Evolutionary conservation across 1,140 invertebrate species (phyloP).

Genomic region (Scylla paramamosain): DNA sequence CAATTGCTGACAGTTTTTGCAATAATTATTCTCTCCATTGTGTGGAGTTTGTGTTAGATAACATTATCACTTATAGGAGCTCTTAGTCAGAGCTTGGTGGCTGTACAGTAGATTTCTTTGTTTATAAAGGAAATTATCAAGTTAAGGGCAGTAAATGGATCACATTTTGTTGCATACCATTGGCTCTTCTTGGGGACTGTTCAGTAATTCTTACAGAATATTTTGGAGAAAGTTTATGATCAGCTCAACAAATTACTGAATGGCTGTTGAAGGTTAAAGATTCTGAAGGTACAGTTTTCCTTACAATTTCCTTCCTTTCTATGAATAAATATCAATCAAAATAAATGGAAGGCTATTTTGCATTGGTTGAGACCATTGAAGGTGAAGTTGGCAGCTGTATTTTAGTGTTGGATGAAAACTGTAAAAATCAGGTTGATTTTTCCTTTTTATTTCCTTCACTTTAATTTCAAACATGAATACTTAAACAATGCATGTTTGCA

Average conservation of each 20-base stretch:
- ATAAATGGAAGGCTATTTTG: neutral
- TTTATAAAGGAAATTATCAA: conserved; percentile 32
- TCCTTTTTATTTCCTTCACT: neutral
- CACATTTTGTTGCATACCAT: neutral
- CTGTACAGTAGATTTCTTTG: conserved; percentile 42
- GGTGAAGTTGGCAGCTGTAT: neutral
- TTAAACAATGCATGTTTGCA: no score
- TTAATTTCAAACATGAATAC: no score
- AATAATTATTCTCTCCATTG: conserved; percentile 54
- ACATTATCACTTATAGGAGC: conserved; percentile 48
- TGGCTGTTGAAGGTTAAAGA: neutral
- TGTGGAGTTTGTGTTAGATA: conserved; percentile 51
- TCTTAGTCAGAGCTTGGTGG: conserved; percentile 35
- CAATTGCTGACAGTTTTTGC: conserved; percentile 69
- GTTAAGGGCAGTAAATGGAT: neutral
- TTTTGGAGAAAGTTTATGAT: neutral
- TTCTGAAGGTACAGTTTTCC: neutral
- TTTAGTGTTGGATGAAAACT: neutral
- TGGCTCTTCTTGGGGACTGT: neutral
- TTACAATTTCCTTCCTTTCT: neutral
- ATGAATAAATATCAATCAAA: neutral
- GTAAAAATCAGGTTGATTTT: neutral
- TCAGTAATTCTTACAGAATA: neutral
- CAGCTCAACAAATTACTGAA: neutral
- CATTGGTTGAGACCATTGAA: neutral